Evolutionary conservation across 2,888 invertebrate genomes (phyloP).

Genomic region (Dryobota labecula): DNA sequence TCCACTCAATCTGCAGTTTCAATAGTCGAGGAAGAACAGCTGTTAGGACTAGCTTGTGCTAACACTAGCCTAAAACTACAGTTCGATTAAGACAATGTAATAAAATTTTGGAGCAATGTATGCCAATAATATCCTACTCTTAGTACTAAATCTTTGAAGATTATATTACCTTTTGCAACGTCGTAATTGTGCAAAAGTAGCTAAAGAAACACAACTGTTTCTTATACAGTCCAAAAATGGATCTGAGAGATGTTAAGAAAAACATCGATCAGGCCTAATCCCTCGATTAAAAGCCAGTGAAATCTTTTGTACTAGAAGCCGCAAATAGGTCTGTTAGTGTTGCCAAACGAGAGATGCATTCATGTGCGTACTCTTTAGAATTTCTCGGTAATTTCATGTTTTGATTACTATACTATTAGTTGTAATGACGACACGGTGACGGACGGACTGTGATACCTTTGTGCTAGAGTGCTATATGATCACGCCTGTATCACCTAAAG

Average conservation of each 20-base stretch:
- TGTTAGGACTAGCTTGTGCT: no score
- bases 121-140: no score
- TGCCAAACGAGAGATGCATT: conserved; percentile 49
- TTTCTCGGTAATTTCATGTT: conserved; percentile 20
- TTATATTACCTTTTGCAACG: no score
- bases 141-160: no score
- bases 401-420: conserved; percentile 15
- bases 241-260: not conserved
- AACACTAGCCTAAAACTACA: no score
- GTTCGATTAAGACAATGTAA: no score
- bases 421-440: not conserved
- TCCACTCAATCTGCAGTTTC: no score
- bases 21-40: no score
- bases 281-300: not conserved
- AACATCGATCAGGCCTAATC: not conserved
- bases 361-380: conserved; percentile 12
- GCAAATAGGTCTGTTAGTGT: conserved; percentile 44
- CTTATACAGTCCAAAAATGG: not conserved
- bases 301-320: conserved; percentile 35
- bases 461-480: not conserved
- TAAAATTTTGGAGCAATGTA: no score
- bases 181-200: no score
- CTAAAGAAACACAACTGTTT: no score
- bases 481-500: not conserved
- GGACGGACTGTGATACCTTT: not conserved